Percentiles rank a stretch among this genome's conserved stretches.
Evolutionary conservation across 2,888 invertebrate genomes (phyloP).

Genomic region (Poecilus cupreus): DNA sequence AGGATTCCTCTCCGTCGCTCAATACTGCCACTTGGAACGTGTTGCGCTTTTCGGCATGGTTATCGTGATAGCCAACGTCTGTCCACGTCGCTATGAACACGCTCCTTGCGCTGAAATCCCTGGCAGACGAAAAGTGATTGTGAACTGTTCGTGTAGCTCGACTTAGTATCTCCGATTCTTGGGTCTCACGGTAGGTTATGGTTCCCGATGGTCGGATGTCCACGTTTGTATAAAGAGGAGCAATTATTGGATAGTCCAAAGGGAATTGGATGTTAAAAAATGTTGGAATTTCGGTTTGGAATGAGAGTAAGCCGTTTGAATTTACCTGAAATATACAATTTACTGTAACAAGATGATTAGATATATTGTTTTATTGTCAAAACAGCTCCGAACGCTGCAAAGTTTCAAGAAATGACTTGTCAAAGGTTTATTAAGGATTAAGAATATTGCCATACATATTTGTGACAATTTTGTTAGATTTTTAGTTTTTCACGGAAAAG

Average conservation of each 20-base stretch:
- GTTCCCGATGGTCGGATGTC: constrained; percentile 85
- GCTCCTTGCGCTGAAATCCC: constrained; percentile 84
- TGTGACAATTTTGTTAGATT: too few relatives aligned
- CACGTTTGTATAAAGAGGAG: constrained; percentile 93
- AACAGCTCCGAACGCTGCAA: too few relatives aligned
- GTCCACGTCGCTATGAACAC: constrained; percentile 94
- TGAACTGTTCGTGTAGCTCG: constrained; percentile 84
- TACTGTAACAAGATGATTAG: background rate
- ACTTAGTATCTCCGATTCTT: constrained; percentile 76
- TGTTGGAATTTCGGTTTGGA: constrained; percentile 89
- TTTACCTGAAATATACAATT: constrained; percentile 81
- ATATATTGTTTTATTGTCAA: too few relatives aligned
- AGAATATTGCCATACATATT: too few relatives aligned
- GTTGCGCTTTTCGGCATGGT: constrained; percentile 83
- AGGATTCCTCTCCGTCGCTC: constrained; percentile 86
- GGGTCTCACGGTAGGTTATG: constrained; percentile 84
- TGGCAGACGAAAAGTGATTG: constrained; percentile 82
- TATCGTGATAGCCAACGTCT: constrained; percentile 86
- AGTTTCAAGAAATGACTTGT: too few relatives aligned
- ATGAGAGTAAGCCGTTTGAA: constrained; percentile 91
- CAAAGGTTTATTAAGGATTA: too few relatives aligned
- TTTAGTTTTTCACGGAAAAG: too few relatives aligned
- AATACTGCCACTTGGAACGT: constrained; percentile 89
- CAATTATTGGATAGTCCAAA: constrained; percentile 90
- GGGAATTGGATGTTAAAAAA: constrained; percentile 94